These are phyloP conservation scores for Carcinoscorpius rotundicauda DNA, from an alignment of 1,140 invertebrate genomes.

Conservation along the genomic window DNA sequence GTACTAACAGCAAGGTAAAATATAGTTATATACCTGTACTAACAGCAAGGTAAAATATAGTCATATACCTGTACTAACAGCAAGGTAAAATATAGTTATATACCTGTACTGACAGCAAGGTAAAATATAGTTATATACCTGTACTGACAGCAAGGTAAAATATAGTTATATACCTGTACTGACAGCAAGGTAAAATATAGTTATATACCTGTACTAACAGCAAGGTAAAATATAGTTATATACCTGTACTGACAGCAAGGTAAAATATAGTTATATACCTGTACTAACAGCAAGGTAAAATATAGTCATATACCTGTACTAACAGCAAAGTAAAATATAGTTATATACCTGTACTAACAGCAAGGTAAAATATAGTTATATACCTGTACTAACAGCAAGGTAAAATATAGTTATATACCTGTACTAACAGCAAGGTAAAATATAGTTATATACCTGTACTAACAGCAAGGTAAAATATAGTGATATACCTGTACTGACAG, in stretches of 20 bases:
- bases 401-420: constrained; percentile 20
- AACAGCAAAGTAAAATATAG: constrained; percentile 30
- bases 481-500: constrained; percentile 22
- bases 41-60: constrained; percentile 30
- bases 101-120: constrained; percentile 28
- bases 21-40: constrained; percentile 15
- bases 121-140: constrained; percentile 20
- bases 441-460: constrained; percentile 15
- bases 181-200: constrained; percentile 30
- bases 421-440: constrained; percentile 32
- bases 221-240: constrained; percentile 27
- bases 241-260: constrained; percentile 28
- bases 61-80: constrained; percentile 22
- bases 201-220: constrained; percentile 22
- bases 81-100: constrained; percentile 27
- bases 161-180: constrained; percentile 15
- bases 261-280: constrained; percentile 20
- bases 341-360: constrained; percentile 22
- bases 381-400: constrained; percentile 29
- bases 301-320: constrained; percentile 15
- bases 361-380: constrained; percentile 27
- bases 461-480: constrained; percentile 30
- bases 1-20: constrained; percentile 32
- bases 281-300: constrained; percentile 32
- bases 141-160: constrained; percentile 32